These are phyloP conservation scores for Phalacrocorax aristotelis DNA, from an alignment of 2,113 vertebrate species.

Conservation along the genomic window DNA sequence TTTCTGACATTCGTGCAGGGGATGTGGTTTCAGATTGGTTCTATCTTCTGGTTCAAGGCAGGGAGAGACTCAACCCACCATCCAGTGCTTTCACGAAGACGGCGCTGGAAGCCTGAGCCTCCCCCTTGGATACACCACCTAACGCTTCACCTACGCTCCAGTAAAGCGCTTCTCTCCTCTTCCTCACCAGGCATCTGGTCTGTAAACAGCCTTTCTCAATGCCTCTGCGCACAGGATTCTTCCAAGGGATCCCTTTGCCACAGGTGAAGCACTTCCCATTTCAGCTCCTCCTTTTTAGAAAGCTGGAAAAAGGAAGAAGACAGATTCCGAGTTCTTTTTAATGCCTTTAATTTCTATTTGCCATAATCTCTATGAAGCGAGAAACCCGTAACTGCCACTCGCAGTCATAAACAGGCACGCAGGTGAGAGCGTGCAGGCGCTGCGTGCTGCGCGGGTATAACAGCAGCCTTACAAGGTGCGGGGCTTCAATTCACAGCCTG, in stretches of 20 bases:
- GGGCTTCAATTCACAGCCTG: not conserved
- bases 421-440: accelerated
- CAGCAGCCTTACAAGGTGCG: not conserved
- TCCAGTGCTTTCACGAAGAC: not conserved
- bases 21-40: not conserved
- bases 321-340: not conserved
- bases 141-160: not conserved
- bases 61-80: too few species aligned
- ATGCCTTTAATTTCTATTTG: not conserved
- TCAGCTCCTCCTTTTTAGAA: not conserved
- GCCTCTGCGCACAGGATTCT: not conserved
- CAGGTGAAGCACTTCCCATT: not conserved
- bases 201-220: not conserved
- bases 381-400: not conserved
- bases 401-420: accelerated
- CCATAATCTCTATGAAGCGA: not conserved
- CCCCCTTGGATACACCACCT: not conserved
- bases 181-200: not conserved
- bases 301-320: not conserved
- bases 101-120: not conserved
- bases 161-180: not conserved
- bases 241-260: not conserved
- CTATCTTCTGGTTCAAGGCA: too few species aligned
- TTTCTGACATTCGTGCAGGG: not conserved
- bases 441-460: accelerated